phyloP scores from a whole-genome alignment of 2,888 invertebrate species.

The Leptinotarsa juncta region DNA sequence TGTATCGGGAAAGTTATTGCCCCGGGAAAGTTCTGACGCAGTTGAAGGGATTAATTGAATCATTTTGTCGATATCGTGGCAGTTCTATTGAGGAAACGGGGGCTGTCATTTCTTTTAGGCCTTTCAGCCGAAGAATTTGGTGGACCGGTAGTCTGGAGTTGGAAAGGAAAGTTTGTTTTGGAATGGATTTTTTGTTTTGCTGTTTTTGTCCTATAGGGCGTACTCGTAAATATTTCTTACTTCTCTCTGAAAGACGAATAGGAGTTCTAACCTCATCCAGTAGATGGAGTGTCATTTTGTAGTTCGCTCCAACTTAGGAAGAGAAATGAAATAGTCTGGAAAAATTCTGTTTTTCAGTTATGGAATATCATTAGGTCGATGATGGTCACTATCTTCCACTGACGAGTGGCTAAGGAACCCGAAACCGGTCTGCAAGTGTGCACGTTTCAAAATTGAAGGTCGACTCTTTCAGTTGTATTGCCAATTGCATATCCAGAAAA shows the following conservation, averaged over 20 bases:
- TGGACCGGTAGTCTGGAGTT: not conserved
- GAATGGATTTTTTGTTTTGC: slow-evolving; percentile 12
- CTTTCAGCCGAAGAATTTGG: slow-evolving; percentile 12
- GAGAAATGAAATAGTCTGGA: no score
- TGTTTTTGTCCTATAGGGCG: not conserved
- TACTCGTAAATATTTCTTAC: not conserved
- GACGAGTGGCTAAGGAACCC: no score
- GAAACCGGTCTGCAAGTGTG: no score
- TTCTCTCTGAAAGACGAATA: not conserved
- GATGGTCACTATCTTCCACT: no score
- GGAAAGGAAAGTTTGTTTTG: not conserved
- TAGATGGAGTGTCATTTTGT: no score
- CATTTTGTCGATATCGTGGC: slow-evolving; percentile 38
- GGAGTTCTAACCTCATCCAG: not conserved
- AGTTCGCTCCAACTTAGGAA: no score
- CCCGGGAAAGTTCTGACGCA: slow-evolving; percentile 35
- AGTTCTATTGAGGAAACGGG: slow-evolving; percentile 28
- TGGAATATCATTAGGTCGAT: no score
- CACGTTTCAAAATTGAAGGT: no score
- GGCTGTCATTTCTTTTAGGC: slow-evolving; percentile 23
- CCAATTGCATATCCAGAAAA: no score
- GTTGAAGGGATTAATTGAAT: slow-evolving; percentile 40
- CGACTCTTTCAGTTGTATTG: no score
- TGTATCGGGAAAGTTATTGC: slow-evolving; percentile 40
- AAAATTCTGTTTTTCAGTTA: no score